A percentile compares a stretch with the other conserved stretches of the same genome.
Evolutionary conservation across 1,140 invertebrate genomes (phyloP).

Genomic region (Drosophila grimshawi): DNA sequence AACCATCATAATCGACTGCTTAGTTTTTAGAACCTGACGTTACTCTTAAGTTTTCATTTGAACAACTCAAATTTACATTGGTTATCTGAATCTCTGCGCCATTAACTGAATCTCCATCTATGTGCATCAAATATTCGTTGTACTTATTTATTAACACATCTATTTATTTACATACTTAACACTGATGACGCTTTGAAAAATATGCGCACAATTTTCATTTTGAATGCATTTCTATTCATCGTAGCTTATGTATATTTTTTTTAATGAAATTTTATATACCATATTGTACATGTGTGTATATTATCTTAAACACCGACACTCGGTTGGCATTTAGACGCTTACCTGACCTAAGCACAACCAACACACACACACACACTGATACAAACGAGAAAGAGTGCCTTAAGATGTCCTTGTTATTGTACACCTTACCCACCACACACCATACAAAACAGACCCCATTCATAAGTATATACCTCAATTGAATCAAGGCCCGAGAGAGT

Average conservation of each 20-base stretch:
- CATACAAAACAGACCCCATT: neutral
- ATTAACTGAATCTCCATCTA: slow-evolving; percentile 34
- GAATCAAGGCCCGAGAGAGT: slow-evolving; percentile 27
- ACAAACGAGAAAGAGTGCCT: slow-evolving; percentile 62
- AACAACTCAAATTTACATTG: neutral
- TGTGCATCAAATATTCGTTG: slow-evolving; percentile 10
- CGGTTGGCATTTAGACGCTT: slow-evolving; percentile 64
- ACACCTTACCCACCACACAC: slow-evolving; percentile 7
- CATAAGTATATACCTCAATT: slow-evolving; percentile 47
- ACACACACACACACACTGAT: slow-evolving; percentile 19
- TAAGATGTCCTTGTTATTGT: slow-evolving; percentile 57
- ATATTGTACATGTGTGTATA: slow-evolving; percentile 5
- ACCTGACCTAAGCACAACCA: slow-evolving; percentile 29
- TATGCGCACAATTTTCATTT: slow-evolving; percentile 36
- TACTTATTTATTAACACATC: slow-evolving; percentile 15
- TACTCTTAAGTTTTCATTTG: slow-evolving; percentile 8
- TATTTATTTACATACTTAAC: slow-evolving; percentile 10
- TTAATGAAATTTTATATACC: slow-evolving; percentile 21
- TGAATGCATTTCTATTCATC: slow-evolving; percentile 20
- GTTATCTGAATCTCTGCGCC: slow-evolving; percentile 20
- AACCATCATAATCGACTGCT: slow-evolving; percentile 50
- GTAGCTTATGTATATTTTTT: slow-evolving; percentile 18
- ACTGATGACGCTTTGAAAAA: slow-evolving; percentile 3
- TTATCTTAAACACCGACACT: slow-evolving; percentile 24
- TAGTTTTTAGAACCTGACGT: slow-evolving; percentile 25